Percentiles rank a stretch among this genome's conserved stretches.
Evolutionary conservation across 2,797 vertebrate genomes (phyloP).

Genomic region (Anguilla pacifica): DNA sequence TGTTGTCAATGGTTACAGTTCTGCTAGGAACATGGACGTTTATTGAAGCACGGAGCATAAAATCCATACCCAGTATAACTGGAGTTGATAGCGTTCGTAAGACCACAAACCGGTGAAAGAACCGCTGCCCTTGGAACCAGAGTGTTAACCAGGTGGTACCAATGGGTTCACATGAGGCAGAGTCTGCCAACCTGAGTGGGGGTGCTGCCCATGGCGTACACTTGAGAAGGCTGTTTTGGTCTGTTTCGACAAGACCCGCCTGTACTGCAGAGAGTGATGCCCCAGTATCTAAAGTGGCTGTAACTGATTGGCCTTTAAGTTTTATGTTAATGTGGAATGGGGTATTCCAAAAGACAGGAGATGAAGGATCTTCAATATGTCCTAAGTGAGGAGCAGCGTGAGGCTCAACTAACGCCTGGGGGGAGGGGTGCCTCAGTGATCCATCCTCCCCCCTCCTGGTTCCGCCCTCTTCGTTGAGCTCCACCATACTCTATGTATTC

Average conservation of each 20-base stretch:
- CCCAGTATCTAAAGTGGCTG: constrained; percentile 20
- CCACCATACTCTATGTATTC: background rate
- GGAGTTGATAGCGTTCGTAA: background rate
- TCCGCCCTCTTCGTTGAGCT: no score
- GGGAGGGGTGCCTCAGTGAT: constrained; percentile 26
- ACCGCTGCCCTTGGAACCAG: background rate
- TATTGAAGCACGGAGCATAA: background rate
- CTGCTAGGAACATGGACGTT: background rate
- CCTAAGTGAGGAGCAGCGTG: background rate
- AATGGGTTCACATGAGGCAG: background rate
- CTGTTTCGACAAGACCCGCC: background rate
- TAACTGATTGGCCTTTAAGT: background rate
- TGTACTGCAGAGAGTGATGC: constrained; percentile 3
- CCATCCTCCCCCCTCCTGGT: constrained; percentile 10
- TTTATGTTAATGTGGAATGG: constrained; percentile 17
- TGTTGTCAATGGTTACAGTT: background rate
- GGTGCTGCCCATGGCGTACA: no score
- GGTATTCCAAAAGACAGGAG: constrained; percentile 23
- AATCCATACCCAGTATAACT: background rate
- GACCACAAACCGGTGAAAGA: background rate
- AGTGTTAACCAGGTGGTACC: background rate
- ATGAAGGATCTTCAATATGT: constrained; percentile 22
- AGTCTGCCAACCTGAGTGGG: background rate
- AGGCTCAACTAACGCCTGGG: constrained; percentile 3
- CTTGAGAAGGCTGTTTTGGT: no score